Evolutionary conservation across 1,140 invertebrate species (phyloP).

Genomic region (Lineus longissimus): DNA sequence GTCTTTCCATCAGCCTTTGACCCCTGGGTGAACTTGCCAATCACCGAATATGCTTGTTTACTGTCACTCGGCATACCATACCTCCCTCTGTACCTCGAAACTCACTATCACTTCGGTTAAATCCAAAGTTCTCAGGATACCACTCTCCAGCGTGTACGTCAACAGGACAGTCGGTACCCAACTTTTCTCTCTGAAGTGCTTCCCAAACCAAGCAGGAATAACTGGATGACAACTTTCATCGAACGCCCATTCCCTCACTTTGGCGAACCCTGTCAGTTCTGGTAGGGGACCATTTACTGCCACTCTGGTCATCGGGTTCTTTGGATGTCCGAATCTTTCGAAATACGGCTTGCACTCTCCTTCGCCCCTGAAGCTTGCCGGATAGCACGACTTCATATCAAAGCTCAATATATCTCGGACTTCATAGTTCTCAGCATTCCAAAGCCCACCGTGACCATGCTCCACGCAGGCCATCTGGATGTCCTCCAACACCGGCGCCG

Average conservation of each 20-base stretch:
- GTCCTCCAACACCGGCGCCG: slow-evolving; percentile 10
- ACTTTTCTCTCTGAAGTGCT: slow-evolving; percentile 13
- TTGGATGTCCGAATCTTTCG: slow-evolving; percentile 10
- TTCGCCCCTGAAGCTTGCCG: too few species aligned
- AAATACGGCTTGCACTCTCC: too few species aligned
- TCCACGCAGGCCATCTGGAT: slow-evolving; percentile 15
- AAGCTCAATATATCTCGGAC: slow-evolving; percentile 1
- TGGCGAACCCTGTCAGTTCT: slow-evolving; percentile 8
- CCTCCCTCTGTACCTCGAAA: slow-evolving; percentile 3
- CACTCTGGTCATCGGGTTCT: neutral
- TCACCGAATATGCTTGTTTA: slow-evolving; percentile 13
- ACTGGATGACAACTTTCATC: slow-evolving; percentile 5
- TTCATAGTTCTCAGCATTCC: slow-evolving; percentile 17
- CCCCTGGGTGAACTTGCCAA: slow-evolving; percentile 19
- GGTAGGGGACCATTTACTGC: slow-evolving; percentile 3
- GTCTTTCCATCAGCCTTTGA: slow-evolving; percentile 11
- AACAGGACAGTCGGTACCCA: slow-evolving; percentile 11
- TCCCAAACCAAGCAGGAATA: slow-evolving; percentile 16
- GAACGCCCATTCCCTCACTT: slow-evolving; percentile 7
- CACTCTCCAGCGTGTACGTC: neutral
- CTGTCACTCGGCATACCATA: slow-evolving; percentile 15
- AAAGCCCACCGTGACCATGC: slow-evolving; percentile 16
- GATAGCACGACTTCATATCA: slow-evolving; percentile 18
- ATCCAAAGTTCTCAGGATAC: neutral
- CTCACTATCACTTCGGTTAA: slow-evolving; percentile 8